phyloP scores from a whole-genome alignment of 2,797 vertebrate genomes.

The Odontamblyopus lacepedii region DNA sequence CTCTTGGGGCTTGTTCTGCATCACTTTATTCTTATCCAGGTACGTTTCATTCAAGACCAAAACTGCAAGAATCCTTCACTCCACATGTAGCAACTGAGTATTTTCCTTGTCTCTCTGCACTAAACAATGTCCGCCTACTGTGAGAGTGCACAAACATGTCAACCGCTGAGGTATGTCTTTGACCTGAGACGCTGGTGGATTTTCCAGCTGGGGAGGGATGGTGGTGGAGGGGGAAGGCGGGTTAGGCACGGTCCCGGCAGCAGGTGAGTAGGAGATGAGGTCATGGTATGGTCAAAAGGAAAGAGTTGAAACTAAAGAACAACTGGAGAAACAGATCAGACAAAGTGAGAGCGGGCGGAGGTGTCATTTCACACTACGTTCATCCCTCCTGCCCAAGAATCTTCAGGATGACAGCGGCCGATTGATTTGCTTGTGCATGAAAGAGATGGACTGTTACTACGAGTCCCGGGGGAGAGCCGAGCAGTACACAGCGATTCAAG shows the following conservation, averaged over 20 bases:
- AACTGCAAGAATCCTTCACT: constrained; percentile 24
- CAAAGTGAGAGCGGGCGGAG: constrained; percentile 46
- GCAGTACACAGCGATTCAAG: constrained; percentile 26
- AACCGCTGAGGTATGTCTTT: constrained; percentile 45
- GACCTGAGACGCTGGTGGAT: constrained; percentile 62
- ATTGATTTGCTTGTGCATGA: constrained; percentile 66
- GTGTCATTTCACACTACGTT: constrained; percentile 61
- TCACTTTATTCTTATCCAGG: constrained; percentile 71
- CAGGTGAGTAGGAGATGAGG: constrained; percentile 79
- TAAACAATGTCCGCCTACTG: constrained; percentile 32
- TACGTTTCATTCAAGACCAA: constrained; percentile 65
- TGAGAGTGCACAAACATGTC: constrained; percentile 50
- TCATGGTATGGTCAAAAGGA: constrained; percentile 75
- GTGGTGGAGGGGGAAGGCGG: constrained; percentile 41
- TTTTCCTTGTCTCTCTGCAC: constrained; percentile 4
- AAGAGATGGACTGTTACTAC: constrained; percentile 51
- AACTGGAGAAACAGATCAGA: constrained; percentile 79
- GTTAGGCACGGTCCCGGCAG: constrained; percentile 80
- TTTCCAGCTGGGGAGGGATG: constrained; percentile 60
- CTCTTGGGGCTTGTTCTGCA: constrained; percentile 64
- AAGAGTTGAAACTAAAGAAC: constrained; percentile 72
- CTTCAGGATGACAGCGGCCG: constrained; percentile 54
- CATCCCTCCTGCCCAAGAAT: constrained; percentile 53
- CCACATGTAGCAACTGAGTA: constrained; percentile 22
- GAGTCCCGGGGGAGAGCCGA: constrained; percentile 55